Evolutionary conservation across 2,113 vertebrate genomes (phyloP).

Genomic region (Microcebus jonahi): DNA sequence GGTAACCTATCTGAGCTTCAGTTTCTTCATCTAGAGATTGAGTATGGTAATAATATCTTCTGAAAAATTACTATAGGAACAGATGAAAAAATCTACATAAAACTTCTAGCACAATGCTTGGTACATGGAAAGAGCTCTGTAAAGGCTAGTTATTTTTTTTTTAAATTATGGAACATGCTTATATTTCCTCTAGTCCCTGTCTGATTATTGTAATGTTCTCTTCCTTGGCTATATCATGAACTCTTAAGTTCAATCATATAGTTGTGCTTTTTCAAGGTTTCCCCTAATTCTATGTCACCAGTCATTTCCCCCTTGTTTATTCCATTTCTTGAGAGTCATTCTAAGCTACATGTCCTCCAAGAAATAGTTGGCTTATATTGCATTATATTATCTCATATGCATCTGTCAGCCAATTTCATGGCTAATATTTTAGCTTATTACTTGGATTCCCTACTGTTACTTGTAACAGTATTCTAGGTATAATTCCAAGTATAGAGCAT

Average conservation of each 20-base stretch:
- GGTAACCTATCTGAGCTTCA: not conserved
- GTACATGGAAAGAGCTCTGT: not conserved
- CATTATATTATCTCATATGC: not conserved
- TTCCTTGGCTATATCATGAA: not conserved
- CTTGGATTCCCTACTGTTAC: not conserved
- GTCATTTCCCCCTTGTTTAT: not conserved
- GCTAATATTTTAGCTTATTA: conserved; percentile 63
- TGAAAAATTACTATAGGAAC: not conserved
- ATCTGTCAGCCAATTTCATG: conserved; percentile 37
- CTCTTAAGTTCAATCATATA: not conserved
- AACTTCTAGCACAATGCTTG: not conserved
- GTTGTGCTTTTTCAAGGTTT: not conserved
- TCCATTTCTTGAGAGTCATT: not conserved
- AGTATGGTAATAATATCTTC: not conserved
- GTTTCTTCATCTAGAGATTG: conserved; percentile 29
- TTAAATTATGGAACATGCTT: not conserved
- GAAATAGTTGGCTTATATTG: conserved; percentile 54
- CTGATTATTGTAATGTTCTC: not conserved
- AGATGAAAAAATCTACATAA: not conserved
- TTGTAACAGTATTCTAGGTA: not conserved
- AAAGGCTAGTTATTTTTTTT: not conserved
- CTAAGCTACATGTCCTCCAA: conserved; percentile 9
- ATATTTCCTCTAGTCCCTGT: not conserved
- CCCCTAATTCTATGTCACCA: not conserved
- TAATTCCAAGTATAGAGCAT: conserved; percentile 28